Base-by-base conservation (phyloP, 1,140 invertebrate genomes). In the Pteromalus puparum region DNA sequence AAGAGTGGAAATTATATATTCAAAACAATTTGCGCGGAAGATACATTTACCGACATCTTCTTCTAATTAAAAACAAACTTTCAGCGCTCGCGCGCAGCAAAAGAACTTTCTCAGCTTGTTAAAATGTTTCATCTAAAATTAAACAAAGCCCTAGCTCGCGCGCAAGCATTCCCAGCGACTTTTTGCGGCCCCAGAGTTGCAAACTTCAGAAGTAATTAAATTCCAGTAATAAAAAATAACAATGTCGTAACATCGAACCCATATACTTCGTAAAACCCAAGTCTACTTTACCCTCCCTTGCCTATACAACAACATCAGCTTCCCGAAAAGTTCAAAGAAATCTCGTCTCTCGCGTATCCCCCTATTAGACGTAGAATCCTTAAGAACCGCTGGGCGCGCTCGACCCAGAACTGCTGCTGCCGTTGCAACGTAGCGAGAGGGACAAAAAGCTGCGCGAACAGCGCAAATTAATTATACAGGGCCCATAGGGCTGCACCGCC, bases 401-500 rank as follows among this genome's bases (percentile, higher is more conserved):
- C 34, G 77, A 79, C 77, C 77, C 34, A 79, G 61, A 79, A 79
- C 48, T 12, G 34, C 48, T 21, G 65, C 24, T 18, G 24, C 68
- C 6, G 30, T 5, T 34, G 30, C 68, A 70, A 15, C 28, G 10
- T 26, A 53, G 70, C 26, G 10, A 75, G 10, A 48, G 24, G 30
- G 38, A 76, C n/a, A 76, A 76, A 46, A 76, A 38, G 34, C 21
- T 18, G 18, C 2, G 34, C 26, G 72, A 21, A 18, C 46, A 72
- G 38, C 38, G 68, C 42, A 72, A 81, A 81, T 72, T 81, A 81
- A 81, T 81, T 81, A 81, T 81, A 81, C 79, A 72, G 42, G 68
- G 26, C 42, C 72, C 48, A 42, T 72, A 72, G 24, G 67, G 42
- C 26, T 73, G 28, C 18, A 72, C 38, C 38, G 72, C 15, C 18